phyloP scores from a whole-genome alignment of 2,888 invertebrate genomes.

The Nymphalis polychloros region DNA sequence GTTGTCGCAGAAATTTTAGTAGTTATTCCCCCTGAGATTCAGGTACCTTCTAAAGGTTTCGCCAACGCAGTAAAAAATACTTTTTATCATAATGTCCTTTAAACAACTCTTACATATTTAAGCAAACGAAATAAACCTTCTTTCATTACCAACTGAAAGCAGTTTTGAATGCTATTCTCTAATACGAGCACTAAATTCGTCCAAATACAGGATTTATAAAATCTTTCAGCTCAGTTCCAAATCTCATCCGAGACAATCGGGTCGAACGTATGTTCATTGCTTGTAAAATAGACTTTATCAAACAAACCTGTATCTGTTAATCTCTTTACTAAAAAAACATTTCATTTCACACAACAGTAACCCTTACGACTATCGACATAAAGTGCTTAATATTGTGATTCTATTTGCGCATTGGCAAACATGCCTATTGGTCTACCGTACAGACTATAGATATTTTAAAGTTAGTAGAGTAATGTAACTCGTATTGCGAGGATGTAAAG shows the following conservation, averaged over 20 bases:
- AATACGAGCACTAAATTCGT: not conserved
- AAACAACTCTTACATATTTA: too few species aligned
- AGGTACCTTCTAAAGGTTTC: too few species aligned
- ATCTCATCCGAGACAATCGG: slow-evolving; percentile 39
- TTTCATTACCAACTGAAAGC: too few species aligned
- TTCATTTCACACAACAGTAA: slow-evolving; percentile 2
- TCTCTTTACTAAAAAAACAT: slow-evolving; percentile 15
- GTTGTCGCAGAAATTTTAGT: too few species aligned
- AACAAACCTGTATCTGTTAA: slow-evolving; percentile 31
- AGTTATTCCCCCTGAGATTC: too few species aligned
- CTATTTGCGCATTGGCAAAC: not conserved
- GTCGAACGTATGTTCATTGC: slow-evolving; percentile 41
- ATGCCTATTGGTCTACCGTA: slow-evolving; percentile 7
- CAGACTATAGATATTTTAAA: slow-evolving; percentile 7
- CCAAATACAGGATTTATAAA: not conserved
- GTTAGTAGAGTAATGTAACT: not conserved
- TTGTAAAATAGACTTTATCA: slow-evolving; percentile 44
- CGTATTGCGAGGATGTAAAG: slow-evolving; percentile 13
- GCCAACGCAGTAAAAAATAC: too few species aligned
- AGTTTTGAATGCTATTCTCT: too few species aligned
- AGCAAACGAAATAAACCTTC: too few species aligned
- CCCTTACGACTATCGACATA: slow-evolving; percentile 10
- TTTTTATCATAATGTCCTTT: too few species aligned
- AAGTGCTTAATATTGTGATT: slow-evolving; percentile 11
- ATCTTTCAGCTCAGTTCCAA: slow-evolving; percentile 17